A percentile compares a stretch with the other conserved stretches of the same genome.
phyloP scores from a whole-genome alignment of 1,140 invertebrate species.

The Halesus radiatus region DNA sequence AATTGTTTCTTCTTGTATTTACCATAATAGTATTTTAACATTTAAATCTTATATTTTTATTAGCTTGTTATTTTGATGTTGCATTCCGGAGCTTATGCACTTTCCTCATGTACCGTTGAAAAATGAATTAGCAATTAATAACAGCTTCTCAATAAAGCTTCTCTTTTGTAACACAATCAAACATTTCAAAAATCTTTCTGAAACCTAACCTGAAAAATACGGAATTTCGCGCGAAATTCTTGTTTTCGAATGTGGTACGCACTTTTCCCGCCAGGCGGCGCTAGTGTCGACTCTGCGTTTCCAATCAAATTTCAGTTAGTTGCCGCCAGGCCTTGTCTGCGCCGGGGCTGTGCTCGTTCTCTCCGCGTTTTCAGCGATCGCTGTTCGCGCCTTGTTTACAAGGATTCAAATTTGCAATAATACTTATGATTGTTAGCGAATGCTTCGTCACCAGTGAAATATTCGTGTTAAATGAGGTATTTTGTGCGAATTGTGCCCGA shows the following conservation, averaged over 20 bases:
- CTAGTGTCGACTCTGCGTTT: neutral
- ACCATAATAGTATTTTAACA: too few relatives aligned
- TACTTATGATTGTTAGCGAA: neutral
- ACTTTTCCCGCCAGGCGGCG: conserved; percentile 10
- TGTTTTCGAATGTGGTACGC: neutral
- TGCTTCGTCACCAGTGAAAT: neutral
- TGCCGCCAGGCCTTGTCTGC: neutral
- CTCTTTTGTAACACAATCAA: neutral
- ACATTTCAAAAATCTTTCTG: neutral
- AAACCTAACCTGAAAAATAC: too few relatives aligned
- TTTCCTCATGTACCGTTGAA: neutral
- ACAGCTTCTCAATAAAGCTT: neutral
- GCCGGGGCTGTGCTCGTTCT: neutral
- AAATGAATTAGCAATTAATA: neutral
- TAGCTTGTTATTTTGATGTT: too few relatives aligned
- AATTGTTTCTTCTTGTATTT: too few relatives aligned
- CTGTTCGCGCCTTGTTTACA: conserved; percentile 21
- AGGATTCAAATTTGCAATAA: too few relatives aligned
- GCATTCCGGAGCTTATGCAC: too few relatives aligned
- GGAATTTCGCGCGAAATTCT: neutral
- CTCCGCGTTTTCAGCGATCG: neutral
- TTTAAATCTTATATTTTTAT: too few relatives aligned
- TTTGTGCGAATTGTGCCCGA: neutral
- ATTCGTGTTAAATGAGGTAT: neutral
- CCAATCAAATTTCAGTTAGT: neutral